phyloP scores from a whole-genome alignment of 2,888 invertebrate genomes.

The Acronicta leporina region DNA sequence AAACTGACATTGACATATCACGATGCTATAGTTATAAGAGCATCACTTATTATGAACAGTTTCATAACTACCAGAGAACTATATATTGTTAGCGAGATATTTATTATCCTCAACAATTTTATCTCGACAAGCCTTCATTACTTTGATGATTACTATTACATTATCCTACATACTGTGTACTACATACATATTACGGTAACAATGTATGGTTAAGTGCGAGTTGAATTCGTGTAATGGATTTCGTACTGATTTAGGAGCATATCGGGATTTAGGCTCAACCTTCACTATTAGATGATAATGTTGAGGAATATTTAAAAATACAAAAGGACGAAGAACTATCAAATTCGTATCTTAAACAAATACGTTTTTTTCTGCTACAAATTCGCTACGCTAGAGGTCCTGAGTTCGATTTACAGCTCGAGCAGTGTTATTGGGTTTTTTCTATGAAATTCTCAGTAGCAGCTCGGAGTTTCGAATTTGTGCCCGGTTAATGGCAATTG shows the following conservation, averaged over 20 bases:
- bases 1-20: neutral
- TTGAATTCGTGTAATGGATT: neutral
- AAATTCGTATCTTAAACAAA: too few species aligned
- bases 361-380: too few species aligned
- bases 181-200: neutral
- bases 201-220: neutral
- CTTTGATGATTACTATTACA: constrained; percentile 16
- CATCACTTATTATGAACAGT: neutral
- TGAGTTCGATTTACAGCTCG: too few species aligned
- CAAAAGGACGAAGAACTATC: too few species aligned
- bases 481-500: too few species aligned
- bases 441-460: too few species aligned
- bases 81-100: neutral
- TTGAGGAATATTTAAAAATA: too few species aligned
- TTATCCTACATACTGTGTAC: neutral
- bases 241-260: neutral
- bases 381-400: too few species aligned
- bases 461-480: too few species aligned
- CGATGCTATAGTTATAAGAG: neutral
- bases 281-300: too few species aligned
- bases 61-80: neutral
- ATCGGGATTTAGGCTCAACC: too few species aligned
- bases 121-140: constrained; percentile 15
- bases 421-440: too few species aligned
- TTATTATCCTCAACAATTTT: neutral